Percentiles rank a stretch among this genome's conserved stretches.
Evolutionary conservation across 1,140 invertebrate genomes (phyloP).

Genomic region (Nomia melanderi): DNA sequence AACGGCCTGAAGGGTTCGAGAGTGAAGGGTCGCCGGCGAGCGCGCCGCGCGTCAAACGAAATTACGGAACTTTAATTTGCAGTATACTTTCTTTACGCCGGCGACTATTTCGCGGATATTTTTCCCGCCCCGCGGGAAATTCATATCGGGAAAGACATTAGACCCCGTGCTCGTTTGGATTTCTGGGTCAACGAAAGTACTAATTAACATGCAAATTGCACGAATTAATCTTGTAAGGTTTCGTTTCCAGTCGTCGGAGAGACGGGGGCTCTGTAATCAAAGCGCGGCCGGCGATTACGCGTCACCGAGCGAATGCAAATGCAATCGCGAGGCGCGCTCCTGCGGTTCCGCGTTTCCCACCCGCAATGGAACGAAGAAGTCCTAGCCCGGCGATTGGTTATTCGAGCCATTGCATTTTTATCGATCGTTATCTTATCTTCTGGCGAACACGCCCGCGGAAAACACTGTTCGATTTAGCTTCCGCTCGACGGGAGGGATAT

Average conservation of each 20-base stretch:
- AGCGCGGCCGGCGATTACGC: constrained; percentile 25
- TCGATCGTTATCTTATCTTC: neutral
- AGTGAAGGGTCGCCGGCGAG: neutral
- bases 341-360: neutral
- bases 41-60: neutral
- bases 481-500: too few relatives aligned
- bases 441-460: too few relatives aligned
- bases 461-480: too few relatives aligned
- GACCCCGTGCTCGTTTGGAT: neutral
- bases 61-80: constrained; percentile 19
- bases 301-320: constrained; percentile 23
- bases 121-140: constrained; percentile 12
- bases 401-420: neutral
- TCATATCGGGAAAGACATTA: constrained; percentile 45
- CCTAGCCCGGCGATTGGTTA: neutral
- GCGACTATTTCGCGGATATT: constrained; percentile 7
- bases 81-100: neutral
- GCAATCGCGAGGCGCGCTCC: constrained; percentile 5
- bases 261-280: constrained; percentile 12
- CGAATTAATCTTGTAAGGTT: constrained; percentile 31
- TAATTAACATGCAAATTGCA: constrained; percentile 44
- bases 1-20: neutral
- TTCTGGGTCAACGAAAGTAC: constrained; percentile 35
- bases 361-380: neutral
- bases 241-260: neutral